Conservation (phyloP, 2,888 invertebrate species). For the Erebia ligea region DNA sequence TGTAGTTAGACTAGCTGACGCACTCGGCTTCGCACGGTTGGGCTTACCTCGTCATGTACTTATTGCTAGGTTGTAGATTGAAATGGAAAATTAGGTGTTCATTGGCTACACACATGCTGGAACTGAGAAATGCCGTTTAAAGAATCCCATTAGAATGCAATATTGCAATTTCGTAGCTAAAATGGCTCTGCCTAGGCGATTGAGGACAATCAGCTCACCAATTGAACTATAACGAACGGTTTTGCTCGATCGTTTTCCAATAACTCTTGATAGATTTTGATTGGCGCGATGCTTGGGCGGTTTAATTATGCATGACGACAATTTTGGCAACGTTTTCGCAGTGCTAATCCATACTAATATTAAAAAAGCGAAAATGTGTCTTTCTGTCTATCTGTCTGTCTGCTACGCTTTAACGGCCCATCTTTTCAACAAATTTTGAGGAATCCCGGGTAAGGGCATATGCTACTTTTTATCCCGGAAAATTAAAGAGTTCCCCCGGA, state of each 20-base stretch:
- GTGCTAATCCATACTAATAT: not conserved
- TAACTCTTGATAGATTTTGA: constrained; percentile 28
- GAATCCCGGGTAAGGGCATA: too few species aligned
- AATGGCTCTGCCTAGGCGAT: constrained; percentile 44
- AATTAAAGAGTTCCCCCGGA: too few species aligned
- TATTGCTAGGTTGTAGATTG: constrained; percentile 10
- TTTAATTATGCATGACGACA: constrained; percentile 11
- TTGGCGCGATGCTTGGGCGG: constrained; percentile 11
- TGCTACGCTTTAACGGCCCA: too few species aligned
- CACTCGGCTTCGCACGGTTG: too few species aligned
- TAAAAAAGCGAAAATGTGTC: too few species aligned
- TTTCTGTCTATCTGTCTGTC: too few species aligned
- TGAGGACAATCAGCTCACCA: constrained; percentile 15
- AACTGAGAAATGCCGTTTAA: constrained; percentile 59
- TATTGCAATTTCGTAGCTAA: constrained; percentile 64
- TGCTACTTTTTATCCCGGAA: too few species aligned
- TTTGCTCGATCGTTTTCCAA: constrained; percentile 28
- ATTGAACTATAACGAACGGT: constrained; percentile 25
- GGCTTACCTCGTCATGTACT: too few species aligned
- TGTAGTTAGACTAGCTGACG: too few species aligned
- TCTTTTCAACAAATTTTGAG: too few species aligned
- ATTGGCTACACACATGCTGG: constrained; percentile 21
- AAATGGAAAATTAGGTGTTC: constrained; percentile 14
- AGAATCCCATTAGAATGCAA: constrained; percentile 54
- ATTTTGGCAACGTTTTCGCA: constrained; percentile 1